phyloP scores from a whole-genome alignment of 2,797 vertebrate species.

The Catharus ustulatus region DNA sequence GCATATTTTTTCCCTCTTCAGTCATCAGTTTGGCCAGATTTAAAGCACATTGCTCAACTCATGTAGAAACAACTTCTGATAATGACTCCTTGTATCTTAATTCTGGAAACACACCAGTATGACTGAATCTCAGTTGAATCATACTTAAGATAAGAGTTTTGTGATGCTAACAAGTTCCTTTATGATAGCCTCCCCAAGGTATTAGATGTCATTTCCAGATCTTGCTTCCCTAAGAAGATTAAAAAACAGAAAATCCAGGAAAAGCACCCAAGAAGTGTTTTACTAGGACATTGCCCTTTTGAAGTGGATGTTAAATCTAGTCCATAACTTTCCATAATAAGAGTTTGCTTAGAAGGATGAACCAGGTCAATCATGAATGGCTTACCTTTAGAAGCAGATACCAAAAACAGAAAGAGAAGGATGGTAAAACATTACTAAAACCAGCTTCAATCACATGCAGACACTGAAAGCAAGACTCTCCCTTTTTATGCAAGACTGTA shows the following conservation, averaged over 20 bases:
- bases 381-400: neutral
- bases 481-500: neutral
- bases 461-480: neutral
- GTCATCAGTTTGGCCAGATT: conserved; percentile 11
- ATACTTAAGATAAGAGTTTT: neutral
- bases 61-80: neutral
- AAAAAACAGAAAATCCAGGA: neutral
- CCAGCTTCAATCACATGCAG: neutral
- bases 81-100: neutral
- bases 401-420: neutral
- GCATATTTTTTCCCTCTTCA: neutral
- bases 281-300: neutral
- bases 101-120: neutral
- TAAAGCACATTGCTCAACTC: conserved; percentile 28
- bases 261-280: neutral
- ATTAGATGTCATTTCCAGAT: neutral
- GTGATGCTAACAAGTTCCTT: neutral
- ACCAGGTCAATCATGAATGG: neutral
- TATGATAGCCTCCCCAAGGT: neutral
- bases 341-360: neutral
- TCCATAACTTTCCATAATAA: neutral
- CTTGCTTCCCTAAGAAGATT: neutral
- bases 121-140: neutral
- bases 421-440: neutral
- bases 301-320: neutral